Base-by-base conservation (phyloP, 92 coral and sea anemone species). In the Desmophyllum pertusum region DNA sequence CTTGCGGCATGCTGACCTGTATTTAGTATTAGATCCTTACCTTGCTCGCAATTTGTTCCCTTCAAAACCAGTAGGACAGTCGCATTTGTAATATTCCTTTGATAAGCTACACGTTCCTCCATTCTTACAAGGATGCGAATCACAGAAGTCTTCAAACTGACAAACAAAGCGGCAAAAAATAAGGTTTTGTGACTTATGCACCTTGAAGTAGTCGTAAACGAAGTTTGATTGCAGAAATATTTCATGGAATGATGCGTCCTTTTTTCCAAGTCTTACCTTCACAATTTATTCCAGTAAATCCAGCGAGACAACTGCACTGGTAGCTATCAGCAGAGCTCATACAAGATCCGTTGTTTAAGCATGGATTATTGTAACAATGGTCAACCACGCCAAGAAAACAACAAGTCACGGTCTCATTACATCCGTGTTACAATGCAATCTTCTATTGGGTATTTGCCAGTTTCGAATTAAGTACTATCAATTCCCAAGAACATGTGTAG, bases 41-140 rank as follows among this genome's bases (percentile, higher is more conserved):
- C 81, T 46, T 48, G 42, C 67, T 76, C 81, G 7, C 81, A 76
- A 57, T 59, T 55, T 7, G 48, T 53, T 55, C 81, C 81, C 31
- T 33, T 76, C 67, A 53, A n/a, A 52, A n/a, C 81, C 81, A 2
- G 48, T 2, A 17, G 23, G 31, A 57, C 81, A 76, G 7, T 35
- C 36, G 37, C 81, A 76, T n/a, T 52, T 39, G 68, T 53, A 76
- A 11, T 37, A 0, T 27, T 37, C 36, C 0, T 53, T 19, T 0
- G 0, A 19, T 10, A 57, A 10, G 7, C 8, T 36, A 37, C 81
- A 76, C 5, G 48, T 52, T n/a, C 69, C 81, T 53, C 68, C 81
- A 55, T 76, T 76, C 21, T 52, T 52, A 19, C 81, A 76, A 36
- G 81, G 81, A 14, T 52, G 81, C 18, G 81, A 53, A 27, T 6